These are phyloP conservation scores for Drosophila cognata DNA, from an alignment of 2,888 invertebrate genomes.

Conservation along the genomic window DNA sequence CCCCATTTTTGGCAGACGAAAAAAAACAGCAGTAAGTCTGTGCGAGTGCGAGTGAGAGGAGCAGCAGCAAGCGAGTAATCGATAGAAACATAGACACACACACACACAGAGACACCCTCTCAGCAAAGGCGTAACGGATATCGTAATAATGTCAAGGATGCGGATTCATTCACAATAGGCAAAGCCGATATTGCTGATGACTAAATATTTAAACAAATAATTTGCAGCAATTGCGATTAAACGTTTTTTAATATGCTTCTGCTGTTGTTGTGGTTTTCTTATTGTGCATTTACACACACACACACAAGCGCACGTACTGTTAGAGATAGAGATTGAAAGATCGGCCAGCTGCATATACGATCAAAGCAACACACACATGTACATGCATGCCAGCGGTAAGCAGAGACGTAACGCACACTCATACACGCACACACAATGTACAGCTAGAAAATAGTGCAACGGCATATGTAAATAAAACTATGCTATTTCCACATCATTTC, in stretches of 20 bases:
- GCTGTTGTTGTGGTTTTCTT: constrained; percentile 45
- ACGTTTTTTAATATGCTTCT: constrained; percentile 15
- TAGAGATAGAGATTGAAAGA: constrained; percentile 25
- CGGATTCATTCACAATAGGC: constrained; percentile 26
- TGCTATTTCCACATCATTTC: constrained; percentile 21
- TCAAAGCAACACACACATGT: constrained; percentile 8
- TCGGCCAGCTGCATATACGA: constrained; percentile 51
- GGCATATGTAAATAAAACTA: constrained; percentile 38
- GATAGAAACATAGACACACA: constrained; percentile 27
- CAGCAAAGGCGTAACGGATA: constrained; percentile 34
- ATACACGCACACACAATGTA: constrained; percentile 44
- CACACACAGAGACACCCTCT: neutral
- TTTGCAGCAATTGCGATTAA: constrained; percentile 53
- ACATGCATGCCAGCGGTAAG: constrained; percentile 10
- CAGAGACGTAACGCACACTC: constrained; percentile 15
- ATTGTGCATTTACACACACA: constrained; percentile 57
- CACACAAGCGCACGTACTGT: constrained; percentile 35
- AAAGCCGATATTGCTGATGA: constrained; percentile 11
- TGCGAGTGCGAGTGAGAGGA: constrained; percentile 14
- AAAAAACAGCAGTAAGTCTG: neutral
- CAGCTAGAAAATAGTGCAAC: constrained; percentile 59
- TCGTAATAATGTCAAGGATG: constrained; percentile 54
- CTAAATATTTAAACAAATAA: constrained; percentile 67
- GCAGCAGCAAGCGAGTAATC: constrained; percentile 31
- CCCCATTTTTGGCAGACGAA: constrained; percentile 25